Conservation (phyloP, 2,797 vertebrate genomes). For the Sebastes taczanowskii region DNA sequence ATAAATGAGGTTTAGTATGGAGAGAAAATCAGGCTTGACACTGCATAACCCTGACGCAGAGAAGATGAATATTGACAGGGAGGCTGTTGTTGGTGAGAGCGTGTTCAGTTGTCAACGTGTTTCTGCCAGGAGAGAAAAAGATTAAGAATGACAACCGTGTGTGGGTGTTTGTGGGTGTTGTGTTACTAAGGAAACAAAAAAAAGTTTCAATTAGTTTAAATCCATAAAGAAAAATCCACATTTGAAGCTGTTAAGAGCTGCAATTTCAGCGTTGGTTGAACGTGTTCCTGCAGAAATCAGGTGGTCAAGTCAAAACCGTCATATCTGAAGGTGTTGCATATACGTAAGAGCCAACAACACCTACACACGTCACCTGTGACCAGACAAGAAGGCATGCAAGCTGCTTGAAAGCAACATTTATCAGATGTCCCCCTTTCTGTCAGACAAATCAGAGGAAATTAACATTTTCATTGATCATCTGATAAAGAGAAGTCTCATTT, state of each 20-base stretch:
- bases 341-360: not conserved
- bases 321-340: not conserved
- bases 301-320: not conserved
- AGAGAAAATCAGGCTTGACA: conserved; percentile 1
- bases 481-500: not conserved
- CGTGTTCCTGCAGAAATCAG: not conserved
- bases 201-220: conserved; percentile 15
- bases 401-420: not conserved
- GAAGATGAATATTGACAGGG: not conserved
- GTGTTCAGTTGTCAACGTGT: not conserved
- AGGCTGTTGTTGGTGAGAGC: not conserved
- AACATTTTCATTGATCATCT: not conserved
- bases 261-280: not conserved
- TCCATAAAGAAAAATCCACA: not conserved
- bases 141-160: not conserved
- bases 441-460: not conserved
- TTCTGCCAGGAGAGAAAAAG: conserved; percentile 4
- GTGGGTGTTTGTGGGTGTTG: not conserved
- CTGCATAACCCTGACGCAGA: not conserved
- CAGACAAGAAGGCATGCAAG: not conserved
- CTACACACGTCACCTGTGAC: not conserved
- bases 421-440: not conserved
- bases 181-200: not conserved
- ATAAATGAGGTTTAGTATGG: not conserved
- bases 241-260: not conserved